A percentile compares a stretch with the other conserved stretches of the same genome.
phyloP scores from a whole-genome alignment of 1,140 invertebrate species.

The Mizuhopecten yessoensis region DNA sequence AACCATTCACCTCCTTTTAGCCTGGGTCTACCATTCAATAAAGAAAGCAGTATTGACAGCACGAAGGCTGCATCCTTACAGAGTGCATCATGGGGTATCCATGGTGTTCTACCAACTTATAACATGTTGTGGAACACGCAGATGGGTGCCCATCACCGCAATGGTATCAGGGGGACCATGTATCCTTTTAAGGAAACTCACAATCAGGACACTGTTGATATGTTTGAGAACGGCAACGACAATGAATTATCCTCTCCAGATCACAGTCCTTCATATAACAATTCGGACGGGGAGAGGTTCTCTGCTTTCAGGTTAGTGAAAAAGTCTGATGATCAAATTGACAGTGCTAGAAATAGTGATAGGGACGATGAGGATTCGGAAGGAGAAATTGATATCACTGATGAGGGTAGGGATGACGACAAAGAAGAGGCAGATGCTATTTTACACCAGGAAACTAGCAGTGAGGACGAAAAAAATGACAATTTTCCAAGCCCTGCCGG shows the following conservation, averaged over 20 bases:
- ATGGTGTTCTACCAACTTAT: slow-evolving; percentile 65
- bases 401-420: slow-evolving; percentile 29
- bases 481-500: not conserved
- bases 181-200: slow-evolving; percentile 47
- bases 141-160: slow-evolving; percentile 51
- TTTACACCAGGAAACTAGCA: not conserved
- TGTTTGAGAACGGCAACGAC: slow-evolving; percentile 33
- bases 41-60: slow-evolving; percentile 47
- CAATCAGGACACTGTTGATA: not conserved
- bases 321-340: slow-evolving; percentile 39
- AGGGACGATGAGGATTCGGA: slow-evolving; percentile 53
- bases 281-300: slow-evolving; percentile 59
- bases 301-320: slow-evolving; percentile 60
- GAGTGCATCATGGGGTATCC: slow-evolving; percentile 57
- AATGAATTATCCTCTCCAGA: slow-evolving; percentile 53
- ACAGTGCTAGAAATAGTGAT: slow-evolving; percentile 36
- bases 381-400: slow-evolving; percentile 61
- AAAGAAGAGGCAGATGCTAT: not conserved
- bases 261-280: slow-evolving; percentile 54
- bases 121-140: slow-evolving; percentile 68
- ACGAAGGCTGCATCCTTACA: slow-evolving; percentile 48
- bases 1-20: slow-evolving; percentile 60
- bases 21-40: slow-evolving; percentile 56
- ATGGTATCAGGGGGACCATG: slow-evolving; percentile 44
- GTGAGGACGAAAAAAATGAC: not conserved